These are phyloP conservation scores for Anguilla megastoma DNA, from an alignment of 2,797 vertebrate species.

Conservation along the genomic window DNA sequence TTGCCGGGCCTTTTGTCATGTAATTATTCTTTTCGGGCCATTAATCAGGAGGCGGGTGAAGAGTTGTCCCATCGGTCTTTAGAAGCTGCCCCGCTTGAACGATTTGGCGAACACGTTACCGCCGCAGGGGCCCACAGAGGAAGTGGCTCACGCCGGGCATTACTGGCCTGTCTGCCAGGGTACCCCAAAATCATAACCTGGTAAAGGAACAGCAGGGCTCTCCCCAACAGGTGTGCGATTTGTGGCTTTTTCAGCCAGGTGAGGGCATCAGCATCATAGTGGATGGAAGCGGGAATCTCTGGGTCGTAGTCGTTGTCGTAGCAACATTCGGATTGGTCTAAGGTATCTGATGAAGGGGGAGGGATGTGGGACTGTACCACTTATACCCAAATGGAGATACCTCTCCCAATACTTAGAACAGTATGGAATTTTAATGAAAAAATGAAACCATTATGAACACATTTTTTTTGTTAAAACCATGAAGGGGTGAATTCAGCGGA, in stretches of 20 bases:
- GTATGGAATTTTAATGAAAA: too few species aligned
- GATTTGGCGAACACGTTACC: background rate
- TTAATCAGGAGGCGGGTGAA: background rate
- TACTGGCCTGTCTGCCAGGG: background rate
- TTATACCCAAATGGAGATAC: too few species aligned
- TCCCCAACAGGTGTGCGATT: background rate
- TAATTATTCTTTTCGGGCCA: constrained; percentile 11
- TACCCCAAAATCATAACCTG: background rate
- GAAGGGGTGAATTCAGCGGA: too few species aligned
- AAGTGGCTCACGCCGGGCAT: background rate
- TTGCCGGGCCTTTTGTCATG: constrained; percentile 17
- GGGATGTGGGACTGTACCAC: background rate
- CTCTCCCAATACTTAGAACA: too few species aligned
- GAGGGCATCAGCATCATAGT: background rate
- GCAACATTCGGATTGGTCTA: too few species aligned
- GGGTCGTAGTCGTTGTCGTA: too few species aligned
- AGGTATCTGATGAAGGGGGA: too few species aligned
- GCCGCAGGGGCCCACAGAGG: background rate
- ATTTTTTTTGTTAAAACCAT: too few species aligned
- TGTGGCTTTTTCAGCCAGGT: background rate
- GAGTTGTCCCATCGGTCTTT: background rate
- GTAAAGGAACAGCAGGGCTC: background rate
- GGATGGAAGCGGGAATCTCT: too few species aligned
- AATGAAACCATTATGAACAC: too few species aligned
- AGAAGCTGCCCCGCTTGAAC: background rate